Evolutionary conservation across 1,140 invertebrate species (phyloP).

Genomic region (Nilaparvata lugens): DNA sequence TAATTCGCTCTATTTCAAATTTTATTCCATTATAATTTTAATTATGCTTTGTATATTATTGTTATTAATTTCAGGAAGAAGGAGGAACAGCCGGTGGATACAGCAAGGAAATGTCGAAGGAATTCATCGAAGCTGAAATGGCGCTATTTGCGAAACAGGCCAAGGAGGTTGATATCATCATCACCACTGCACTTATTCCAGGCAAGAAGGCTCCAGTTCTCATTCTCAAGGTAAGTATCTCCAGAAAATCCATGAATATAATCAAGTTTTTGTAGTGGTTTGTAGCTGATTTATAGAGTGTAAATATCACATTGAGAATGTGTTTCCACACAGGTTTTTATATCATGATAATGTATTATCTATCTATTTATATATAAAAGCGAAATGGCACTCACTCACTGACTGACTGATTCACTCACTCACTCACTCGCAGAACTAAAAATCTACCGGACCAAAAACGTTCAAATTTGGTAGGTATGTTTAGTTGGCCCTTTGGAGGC

Average conservation of each 20-base stretch:
- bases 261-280: neutral
- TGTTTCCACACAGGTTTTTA: no score
- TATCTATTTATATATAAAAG: no score
- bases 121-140: conserved; percentile 79
- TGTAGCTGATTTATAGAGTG: neutral
- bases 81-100: conserved; percentile 77
- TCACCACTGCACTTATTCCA: conserved; percentile 83
- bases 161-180: conserved; percentile 70
- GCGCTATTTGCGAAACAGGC: conserved; percentile 78
- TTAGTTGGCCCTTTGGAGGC: no score
- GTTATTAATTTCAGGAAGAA: conserved; percentile 75
- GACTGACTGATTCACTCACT: no score
- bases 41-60: conserved; percentile 19
- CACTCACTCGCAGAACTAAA: no score
- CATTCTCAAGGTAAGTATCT: conserved; percentile 57
- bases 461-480: no score
- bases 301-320: no score
- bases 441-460: no score
- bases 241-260: neutral
- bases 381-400: no score
- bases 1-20: neutral
- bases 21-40: neutral
- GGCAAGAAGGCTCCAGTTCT: conserved; percentile 75
- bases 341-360: no score
- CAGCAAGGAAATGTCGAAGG: conserved; percentile 84